phyloP scores from a whole-genome alignment of 2,113 vertebrate species.

The Petrocephalus microphthalmus region DNA sequence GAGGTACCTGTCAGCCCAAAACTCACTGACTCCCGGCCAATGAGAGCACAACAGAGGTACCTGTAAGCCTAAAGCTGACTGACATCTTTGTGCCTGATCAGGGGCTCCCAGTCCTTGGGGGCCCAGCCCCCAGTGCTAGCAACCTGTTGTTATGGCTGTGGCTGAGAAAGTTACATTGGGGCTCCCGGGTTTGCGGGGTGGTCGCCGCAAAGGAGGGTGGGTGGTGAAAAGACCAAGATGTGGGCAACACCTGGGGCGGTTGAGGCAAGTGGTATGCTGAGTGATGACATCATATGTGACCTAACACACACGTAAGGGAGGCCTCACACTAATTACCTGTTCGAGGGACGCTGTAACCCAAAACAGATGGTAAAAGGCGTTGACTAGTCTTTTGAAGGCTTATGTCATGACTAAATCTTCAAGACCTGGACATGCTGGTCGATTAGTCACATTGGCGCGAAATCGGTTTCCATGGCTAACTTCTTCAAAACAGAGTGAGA shows the following conservation, averaged over 20 bases:
- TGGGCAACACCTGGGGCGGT: neutral
- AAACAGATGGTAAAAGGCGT: slow-evolving; percentile 7
- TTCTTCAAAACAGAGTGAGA: neutral
- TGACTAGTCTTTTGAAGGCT: neutral
- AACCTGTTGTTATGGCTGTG: neutral
- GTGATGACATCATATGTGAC: neutral
- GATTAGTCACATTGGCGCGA: neutral
- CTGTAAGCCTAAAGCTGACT: neutral
- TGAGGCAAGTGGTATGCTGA: neutral
- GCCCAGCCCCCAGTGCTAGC: too few species aligned
- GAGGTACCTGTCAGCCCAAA: neutral
- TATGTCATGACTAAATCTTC: neutral
- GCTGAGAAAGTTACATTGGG: neutral
- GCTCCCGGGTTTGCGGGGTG: neutral
- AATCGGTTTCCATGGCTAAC: neutral
- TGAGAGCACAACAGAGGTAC: neutral
- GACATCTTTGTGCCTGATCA: too few species aligned
- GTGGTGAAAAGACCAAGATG: neutral
- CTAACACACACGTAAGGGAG: neutral
- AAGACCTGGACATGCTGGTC: neutral
- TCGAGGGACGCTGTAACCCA: neutral
- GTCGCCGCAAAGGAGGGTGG: neutral
- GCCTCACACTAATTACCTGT: neutral
- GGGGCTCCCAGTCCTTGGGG: too few species aligned
- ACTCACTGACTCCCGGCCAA: neutral